phyloP scores from a whole-genome alignment of 2,888 invertebrate species.

The Rhaphigaster nebulosa region DNA sequence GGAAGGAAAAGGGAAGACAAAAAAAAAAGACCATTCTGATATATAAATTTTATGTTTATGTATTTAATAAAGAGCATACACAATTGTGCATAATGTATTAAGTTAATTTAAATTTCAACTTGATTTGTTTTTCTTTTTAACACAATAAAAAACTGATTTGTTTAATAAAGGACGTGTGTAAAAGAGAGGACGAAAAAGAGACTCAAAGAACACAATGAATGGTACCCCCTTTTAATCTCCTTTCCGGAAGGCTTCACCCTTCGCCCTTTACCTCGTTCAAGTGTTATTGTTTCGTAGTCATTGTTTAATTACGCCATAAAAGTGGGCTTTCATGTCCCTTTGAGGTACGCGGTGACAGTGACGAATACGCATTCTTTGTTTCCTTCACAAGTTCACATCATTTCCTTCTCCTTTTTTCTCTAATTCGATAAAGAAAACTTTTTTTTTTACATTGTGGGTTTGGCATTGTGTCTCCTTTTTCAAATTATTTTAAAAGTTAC shows the following conservation, averaged over 20 bases:
- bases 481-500: background rate
- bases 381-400: background rate
- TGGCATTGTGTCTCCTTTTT: background rate
- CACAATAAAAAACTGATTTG: background rate
- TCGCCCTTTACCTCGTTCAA: background rate
- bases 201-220: background rate
- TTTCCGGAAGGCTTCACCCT: background rate
- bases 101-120: too few relatives aligned
- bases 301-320: slow-evolving; percentile 18
- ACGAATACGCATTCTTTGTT: background rate
- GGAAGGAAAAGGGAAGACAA: too few relatives aligned
- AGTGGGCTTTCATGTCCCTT: background rate
- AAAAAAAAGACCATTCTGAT: too few relatives aligned
- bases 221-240: background rate
- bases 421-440: background rate
- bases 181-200: background rate
- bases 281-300: slow-evolving; percentile 5
- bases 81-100: too few relatives aligned
- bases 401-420: background rate
- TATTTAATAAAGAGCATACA: too few relatives aligned
- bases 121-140: background rate
- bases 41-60: too few relatives aligned
- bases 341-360: background rate
- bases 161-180: background rate
- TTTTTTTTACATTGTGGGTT: background rate